Evolutionary conservation across 2,888 invertebrate species (phyloP), one percentile per base, ranked within the genome.

Genomic region (Drosophila barbarae): DNA sequence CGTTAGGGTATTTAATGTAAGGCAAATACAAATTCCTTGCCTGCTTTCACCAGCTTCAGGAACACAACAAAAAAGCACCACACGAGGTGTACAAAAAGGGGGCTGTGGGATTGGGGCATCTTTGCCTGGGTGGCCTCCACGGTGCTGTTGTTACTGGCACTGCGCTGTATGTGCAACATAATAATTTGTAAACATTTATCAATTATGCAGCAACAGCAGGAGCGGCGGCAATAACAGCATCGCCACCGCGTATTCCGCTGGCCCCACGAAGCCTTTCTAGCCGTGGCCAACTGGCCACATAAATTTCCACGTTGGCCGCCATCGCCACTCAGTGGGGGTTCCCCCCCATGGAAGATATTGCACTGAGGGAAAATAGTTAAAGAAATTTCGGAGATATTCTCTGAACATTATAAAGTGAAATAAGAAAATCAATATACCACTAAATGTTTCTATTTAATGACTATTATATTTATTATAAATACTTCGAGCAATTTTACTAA

Each of bases 141-240:
- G 26, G 30, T 15, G 58, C 15, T 54, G 30, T 18, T 36, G 49
- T 30, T 49, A 49, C 23, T 50, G 59, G 18, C 36, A 54, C 23
- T 38, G 53, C 65, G 61, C 52, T 72, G 61, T 80, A 71, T 77
- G 76, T 84, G 83, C 85, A 83, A 85, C 85, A 83, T 85, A 80
- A 80, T 80, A 85, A 80, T 80, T 80, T 85, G 80, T 85, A 80
- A 80, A 80, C 80, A 80, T 80, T 80, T 85, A 80, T 80, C 85
- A 80, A 80, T 84, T 80, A 85, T 83, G 85, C 83, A 83, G 84
- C 77, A 80, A 69, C 84, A 76, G 74, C 72, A 75, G 50, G 67
- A 76, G 44, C 64, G 63, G 38, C 56, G 60, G 60, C 61, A 71
- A 55, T 61, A 69, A 59, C 52, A 70, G 49, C 63, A 41, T 26